A percentile compares a stretch with the other conserved stretches of the same genome.
phyloP scores from a whole-genome alignment of 2,113 vertebrate species.

The Upupa epops region DNA sequence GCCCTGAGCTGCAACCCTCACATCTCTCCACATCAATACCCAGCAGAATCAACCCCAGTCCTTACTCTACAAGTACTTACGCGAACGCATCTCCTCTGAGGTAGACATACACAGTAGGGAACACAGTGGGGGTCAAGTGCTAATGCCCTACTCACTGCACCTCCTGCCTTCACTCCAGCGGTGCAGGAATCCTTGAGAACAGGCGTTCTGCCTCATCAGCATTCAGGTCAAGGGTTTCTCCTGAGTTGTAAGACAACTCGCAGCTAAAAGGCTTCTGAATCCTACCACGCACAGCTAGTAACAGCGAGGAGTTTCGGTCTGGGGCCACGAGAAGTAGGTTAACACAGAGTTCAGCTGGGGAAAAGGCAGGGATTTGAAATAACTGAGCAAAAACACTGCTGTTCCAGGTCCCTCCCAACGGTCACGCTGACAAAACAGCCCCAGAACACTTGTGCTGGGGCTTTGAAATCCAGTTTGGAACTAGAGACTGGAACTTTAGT shows the following conservation, averaged over 20 bases:
- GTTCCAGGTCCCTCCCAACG: neutral
- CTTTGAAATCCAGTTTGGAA: neutral
- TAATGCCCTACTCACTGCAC: neutral
- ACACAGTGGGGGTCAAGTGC: neutral
- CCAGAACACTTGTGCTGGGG: neutral
- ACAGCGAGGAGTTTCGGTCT: neutral
- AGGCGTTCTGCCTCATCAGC: neutral
- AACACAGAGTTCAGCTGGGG: neutral
- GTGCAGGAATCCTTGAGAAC: neutral
- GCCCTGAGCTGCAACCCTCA: neutral
- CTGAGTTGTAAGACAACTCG: neutral
- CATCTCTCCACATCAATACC: neutral
- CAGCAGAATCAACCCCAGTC: neutral
- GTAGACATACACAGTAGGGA: slow-evolving; percentile 28
- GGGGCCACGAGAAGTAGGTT: neutral
- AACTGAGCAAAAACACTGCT: neutral
- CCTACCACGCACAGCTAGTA: neutral
- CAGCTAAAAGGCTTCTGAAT: neutral
- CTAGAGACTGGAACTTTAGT: neutral
- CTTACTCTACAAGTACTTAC: neutral
- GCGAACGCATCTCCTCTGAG: neutral
- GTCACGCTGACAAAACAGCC: neutral
- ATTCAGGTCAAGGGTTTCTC: neutral
- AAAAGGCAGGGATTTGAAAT: neutral
- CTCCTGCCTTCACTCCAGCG: neutral